These are phyloP conservation scores for Pomatostomus ruficeps DNA, from an alignment of 2,113 vertebrate genomes.

Conservation along the genomic window DNA sequence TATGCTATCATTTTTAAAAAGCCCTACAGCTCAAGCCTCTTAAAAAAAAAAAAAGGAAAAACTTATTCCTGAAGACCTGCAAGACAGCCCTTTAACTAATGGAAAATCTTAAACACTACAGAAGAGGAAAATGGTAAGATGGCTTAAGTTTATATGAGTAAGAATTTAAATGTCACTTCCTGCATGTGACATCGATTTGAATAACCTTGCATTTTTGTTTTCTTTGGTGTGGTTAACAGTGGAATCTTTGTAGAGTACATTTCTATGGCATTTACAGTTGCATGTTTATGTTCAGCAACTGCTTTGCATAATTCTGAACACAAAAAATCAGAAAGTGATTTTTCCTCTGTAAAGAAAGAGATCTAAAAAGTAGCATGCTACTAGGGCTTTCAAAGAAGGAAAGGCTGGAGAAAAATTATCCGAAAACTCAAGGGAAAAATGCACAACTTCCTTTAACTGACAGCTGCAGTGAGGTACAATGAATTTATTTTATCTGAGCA, in stretches of 20 bases:
- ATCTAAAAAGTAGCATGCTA: background rate
- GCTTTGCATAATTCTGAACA: constrained; percentile 29
- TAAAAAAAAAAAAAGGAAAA: background rate
- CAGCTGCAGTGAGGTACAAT: background rate
- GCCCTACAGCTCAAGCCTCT: background rate
- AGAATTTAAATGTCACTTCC: constrained; percentile 61
- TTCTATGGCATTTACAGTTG: constrained; percentile 20
- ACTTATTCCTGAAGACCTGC: constrained; percentile 7
- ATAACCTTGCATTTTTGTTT: constrained; percentile 45
- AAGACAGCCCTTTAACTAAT: constrained; percentile 9
- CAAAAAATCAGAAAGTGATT: constrained; percentile 8
- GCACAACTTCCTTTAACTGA: background rate
- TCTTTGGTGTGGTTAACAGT: constrained; percentile 47
- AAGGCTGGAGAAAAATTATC: background rate
- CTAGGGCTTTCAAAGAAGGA: background rate
- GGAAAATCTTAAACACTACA: constrained; percentile 27
- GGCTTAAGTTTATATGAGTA: constrained; percentile 41
- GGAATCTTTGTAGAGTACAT: constrained; percentile 33
- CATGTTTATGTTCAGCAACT: background rate
- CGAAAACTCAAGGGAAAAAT: background rate
- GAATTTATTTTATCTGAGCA: constrained; percentile 12
- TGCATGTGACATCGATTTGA: constrained; percentile 27
- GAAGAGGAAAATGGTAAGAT: constrained; percentile 25
- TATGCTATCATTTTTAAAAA: background rate
- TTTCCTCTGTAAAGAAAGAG: background rate